Evolutionary conservation across 1,140 invertebrate species (phyloP).

Genomic region (Daktulosphaira vitifoliae): DNA sequence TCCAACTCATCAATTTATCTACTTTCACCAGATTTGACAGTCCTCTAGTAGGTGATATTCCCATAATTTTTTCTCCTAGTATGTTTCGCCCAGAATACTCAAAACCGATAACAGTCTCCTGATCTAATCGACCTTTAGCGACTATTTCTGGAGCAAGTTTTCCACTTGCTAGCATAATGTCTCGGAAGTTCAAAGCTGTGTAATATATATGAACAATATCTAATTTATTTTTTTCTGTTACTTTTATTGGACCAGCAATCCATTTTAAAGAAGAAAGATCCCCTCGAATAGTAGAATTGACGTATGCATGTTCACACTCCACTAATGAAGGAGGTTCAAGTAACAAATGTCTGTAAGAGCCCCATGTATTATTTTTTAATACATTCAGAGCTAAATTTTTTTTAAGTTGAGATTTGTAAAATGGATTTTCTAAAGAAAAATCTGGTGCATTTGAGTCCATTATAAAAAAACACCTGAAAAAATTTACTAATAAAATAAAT

Average conservation of each 20-base stretch:
- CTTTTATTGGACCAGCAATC: constrained; percentile 56
- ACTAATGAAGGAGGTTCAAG: constrained; percentile 45
- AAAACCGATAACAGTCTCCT: constrained; percentile 55
- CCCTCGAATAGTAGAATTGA: constrained; percentile 67
- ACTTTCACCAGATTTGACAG: constrained; percentile 53
- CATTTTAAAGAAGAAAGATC: constrained; percentile 78
- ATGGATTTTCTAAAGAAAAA: constrained; percentile 54
- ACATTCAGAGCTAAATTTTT: constrained; percentile 78
- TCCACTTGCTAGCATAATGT: constrained; percentile 68
- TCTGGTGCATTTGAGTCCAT: constrained; percentile 55
- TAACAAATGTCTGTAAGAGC: constrained; percentile 63
- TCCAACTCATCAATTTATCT: constrained; percentile 59
- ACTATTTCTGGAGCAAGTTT: constrained; percentile 57
- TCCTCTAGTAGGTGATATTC: constrained; percentile 51
- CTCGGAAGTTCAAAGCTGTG: constrained; percentile 64
- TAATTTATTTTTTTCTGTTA: constrained; percentile 43
- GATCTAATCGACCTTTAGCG: constrained; percentile 48
- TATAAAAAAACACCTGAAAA: constrained; percentile 53
- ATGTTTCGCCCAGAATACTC: constrained; percentile 56
- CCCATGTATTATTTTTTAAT: constrained; percentile 63
- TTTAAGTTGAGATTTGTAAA: constrained; percentile 57
- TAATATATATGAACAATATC: constrained; percentile 48
- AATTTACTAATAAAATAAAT: background rate
- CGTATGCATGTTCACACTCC: constrained; percentile 58
- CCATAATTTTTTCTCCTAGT: constrained; percentile 59